These are phyloP conservation scores for Pseudachorutes palmiensis DNA, from an alignment of 1,140 invertebrate species.

Conservation along the genomic window DNA sequence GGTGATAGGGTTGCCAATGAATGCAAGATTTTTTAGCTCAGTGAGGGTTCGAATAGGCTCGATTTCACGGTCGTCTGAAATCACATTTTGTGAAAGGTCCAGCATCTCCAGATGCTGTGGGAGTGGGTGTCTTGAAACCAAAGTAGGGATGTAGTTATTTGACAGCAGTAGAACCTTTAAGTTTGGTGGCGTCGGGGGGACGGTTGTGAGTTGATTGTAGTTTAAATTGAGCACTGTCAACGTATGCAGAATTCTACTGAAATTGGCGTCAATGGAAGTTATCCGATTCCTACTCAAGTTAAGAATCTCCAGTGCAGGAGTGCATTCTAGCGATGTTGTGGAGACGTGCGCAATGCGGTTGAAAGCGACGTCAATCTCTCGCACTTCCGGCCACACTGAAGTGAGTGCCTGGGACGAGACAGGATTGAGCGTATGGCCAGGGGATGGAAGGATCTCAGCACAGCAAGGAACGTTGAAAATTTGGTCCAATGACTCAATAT, in stretches of 20 bases:
- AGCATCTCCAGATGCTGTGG: slow-evolving; percentile 25
- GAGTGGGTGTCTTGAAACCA: slow-evolving; percentile 5
- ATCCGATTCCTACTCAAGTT: slow-evolving; percentile 35
- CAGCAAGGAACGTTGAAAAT: background rate
- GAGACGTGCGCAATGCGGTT: slow-evolving; percentile 20
- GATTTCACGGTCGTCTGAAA: slow-evolving; percentile 28
- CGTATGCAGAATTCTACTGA: slow-evolving; percentile 16
- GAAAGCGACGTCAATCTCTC: slow-evolving; percentile 32
- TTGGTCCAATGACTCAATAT: slow-evolving; percentile 17
- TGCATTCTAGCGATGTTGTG: slow-evolving; percentile 20
- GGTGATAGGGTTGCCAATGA: slow-evolving; percentile 32
- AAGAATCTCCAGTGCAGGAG: slow-evolving; percentile 29
- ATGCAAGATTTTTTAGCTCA: slow-evolving; percentile 21
- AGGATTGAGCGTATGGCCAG: background rate
- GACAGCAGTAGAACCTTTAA: slow-evolving; percentile 27
- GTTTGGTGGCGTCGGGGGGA: slow-evolving; percentile 35
- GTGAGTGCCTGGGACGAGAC: background rate
- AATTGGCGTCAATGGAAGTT: slow-evolving; percentile 20
- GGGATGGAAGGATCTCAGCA: slow-evolving; percentile 3
- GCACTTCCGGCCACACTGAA: slow-evolving; percentile 31
- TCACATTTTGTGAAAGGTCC: slow-evolving; percentile 33
- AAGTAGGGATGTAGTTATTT: slow-evolving; percentile 32
- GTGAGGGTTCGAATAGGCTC: slow-evolving; percentile 13
- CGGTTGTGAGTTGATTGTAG: slow-evolving; percentile 31
- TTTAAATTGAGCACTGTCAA: slow-evolving; percentile 32